phyloP scores from a whole-genome alignment of 2,888 invertebrate species.

The Scaptomyza caliginosa region DNA sequence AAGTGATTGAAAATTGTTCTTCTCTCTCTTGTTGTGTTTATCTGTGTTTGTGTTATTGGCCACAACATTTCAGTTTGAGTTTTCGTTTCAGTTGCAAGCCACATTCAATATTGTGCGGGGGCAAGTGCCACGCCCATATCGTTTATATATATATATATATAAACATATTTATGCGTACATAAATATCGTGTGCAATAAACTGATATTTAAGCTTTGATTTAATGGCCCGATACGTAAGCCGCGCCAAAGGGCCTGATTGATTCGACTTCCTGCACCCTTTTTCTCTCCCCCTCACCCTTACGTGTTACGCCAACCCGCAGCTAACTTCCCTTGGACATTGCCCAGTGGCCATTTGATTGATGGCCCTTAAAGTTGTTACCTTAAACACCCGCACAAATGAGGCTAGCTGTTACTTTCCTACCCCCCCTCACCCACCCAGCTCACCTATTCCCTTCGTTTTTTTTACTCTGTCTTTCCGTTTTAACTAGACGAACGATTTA shows the following conservation, averaged over 20 bases:
- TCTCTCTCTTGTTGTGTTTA: not conserved
- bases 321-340: slow-evolving; percentile 9
- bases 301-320: not conserved
- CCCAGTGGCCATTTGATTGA: slow-evolving; percentile 54
- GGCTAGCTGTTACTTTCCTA: not conserved
- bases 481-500: slow-evolving; percentile 29
- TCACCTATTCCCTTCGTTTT: not conserved
- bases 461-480: not conserved
- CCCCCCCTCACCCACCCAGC: not conserved
- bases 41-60: slow-evolving; percentile 8
- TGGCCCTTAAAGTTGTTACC: slow-evolving; percentile 37
- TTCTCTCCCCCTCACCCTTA: too few relatives aligned
- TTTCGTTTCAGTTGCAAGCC: slow-evolving; percentile 21
- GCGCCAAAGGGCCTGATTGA: slow-evolving; percentile 51
- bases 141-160: not conserved
- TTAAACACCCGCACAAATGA: slow-evolving; percentile 26
- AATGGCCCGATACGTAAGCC: slow-evolving; percentile 50
- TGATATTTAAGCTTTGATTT: slow-evolving; percentile 62
- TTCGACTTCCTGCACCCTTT: slow-evolving; percentile 14
- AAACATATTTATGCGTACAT: not conserved
- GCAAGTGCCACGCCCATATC: slow-evolving; percentile 19
- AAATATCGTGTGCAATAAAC: slow-evolving; percentile 55
- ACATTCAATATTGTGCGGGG: slow-evolving; percentile 35
- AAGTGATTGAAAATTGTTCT: slow-evolving; percentile 12
- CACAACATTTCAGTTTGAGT: slow-evolving; percentile 30